phyloP scores from a whole-genome alignment of 2,113 vertebrate genomes.

The Daubentonia madagascariensis region DNA sequence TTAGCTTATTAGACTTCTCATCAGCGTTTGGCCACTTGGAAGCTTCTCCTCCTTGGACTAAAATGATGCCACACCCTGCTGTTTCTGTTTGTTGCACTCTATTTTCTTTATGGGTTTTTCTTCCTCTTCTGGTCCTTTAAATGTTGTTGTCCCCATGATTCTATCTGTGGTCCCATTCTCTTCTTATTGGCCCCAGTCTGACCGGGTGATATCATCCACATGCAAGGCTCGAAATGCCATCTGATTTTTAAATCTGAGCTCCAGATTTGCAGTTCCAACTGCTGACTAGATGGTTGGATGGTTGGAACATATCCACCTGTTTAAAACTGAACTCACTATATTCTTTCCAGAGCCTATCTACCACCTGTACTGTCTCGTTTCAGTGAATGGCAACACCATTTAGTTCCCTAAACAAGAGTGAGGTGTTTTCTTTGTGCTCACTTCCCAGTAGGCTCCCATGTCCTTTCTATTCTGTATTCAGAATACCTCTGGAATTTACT shows the following conservation, averaged over 20 bases:
- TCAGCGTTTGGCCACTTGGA: background rate
- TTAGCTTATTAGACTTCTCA: background rate
- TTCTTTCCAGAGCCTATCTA: background rate
- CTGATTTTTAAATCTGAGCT: slow-evolving; percentile 23
- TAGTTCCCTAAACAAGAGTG: background rate
- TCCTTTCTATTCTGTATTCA: background rate
- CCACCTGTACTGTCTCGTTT: background rate
- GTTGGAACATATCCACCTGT: background rate
- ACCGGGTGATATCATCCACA: background rate
- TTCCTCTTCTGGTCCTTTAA: background rate
- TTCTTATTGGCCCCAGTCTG: background rate
- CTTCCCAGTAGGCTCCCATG: background rate
- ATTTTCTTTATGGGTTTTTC: background rate
- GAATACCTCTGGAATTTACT: background rate
- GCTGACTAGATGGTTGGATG: background rate
- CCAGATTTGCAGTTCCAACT: background rate
- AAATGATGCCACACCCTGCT: background rate
- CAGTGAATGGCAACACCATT: background rate
- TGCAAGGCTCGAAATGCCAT: background rate
- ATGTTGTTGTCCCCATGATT: background rate
- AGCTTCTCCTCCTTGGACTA: background rate
- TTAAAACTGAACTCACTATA: background rate
- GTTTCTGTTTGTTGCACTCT: background rate
- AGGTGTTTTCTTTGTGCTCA: background rate
- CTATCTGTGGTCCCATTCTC: background rate